phyloP scores from a whole-genome alignment of 2,797 vertebrate species.

The Sebastes itinus region DNA sequence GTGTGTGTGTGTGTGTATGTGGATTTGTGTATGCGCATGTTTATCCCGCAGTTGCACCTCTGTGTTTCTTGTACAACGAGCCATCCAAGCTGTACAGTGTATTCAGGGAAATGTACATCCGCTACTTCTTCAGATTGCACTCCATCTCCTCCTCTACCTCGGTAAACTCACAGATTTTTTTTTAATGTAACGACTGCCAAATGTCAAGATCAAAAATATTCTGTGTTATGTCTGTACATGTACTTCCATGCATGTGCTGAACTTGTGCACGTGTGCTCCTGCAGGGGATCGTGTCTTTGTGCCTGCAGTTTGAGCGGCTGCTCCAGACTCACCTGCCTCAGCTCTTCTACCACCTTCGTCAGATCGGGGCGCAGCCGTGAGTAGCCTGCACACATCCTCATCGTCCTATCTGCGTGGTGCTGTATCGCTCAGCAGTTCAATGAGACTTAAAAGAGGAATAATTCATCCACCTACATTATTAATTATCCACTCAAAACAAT shows the following conservation, averaged over 20 bases:
- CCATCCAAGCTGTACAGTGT: conserved; percentile 95
- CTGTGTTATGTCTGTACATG: neutral
- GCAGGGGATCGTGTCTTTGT: conserved; percentile 95
- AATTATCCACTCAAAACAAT: neutral
- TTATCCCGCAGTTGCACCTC: conserved; percentile 90
- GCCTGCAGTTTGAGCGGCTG: conserved; percentile 96
- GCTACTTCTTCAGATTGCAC: conserved; percentile 98
- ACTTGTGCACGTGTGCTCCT: conserved; percentile 41
- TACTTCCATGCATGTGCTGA: neutral
- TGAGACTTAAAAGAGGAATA: neutral
- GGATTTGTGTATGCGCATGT: conserved; percentile 11
- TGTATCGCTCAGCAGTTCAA: neutral
- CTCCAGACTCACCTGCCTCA: conserved; percentile 95
- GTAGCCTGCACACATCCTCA: conserved; percentile 58
- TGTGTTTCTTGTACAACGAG: conserved; percentile 99
- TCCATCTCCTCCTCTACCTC: conserved; percentile 96
- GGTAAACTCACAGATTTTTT: conserved; percentile 79
- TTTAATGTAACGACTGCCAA: neutral
- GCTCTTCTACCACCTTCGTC: conserved; percentile 95
- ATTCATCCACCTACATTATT: neutral
- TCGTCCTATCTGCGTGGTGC: neutral
- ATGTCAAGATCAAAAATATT: neutral
- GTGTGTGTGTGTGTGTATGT: neutral
- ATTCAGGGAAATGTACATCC: conserved; percentile 97
- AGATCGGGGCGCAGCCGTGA: conserved; percentile 97